These are phyloP conservation scores for Phoxinus dragarum DNA, from an alignment of 2,797 vertebrate species.

Conservation along the genomic window DNA sequence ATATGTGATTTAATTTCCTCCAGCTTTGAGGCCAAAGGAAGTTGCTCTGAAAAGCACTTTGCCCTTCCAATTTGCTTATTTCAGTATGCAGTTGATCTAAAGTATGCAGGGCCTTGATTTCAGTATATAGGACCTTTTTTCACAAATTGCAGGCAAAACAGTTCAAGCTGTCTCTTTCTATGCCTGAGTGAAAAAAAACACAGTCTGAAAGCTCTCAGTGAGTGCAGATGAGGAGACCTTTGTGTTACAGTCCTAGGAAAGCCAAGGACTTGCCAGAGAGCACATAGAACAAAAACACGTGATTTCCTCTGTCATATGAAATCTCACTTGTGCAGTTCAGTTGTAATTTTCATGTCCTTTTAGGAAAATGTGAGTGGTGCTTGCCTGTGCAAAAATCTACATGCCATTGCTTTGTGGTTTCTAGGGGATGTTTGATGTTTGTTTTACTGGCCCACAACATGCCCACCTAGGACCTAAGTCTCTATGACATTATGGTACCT, in stretches of 20 bases:
- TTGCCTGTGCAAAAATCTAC: neutral
- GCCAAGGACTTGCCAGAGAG: slow-evolving; percentile 12
- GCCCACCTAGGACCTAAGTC: neutral
- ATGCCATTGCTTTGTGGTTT: neutral
- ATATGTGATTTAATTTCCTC: slow-evolving; percentile 17
- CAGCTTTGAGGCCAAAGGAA: slow-evolving; percentile 58
- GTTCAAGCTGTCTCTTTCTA: slow-evolving; percentile 58
- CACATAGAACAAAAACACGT: slow-evolving; percentile 57
- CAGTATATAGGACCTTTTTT: slow-evolving; percentile 68
- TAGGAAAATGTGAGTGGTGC: neutral
- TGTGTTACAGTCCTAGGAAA: slow-evolving; percentile 58
- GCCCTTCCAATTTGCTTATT: slow-evolving; percentile 31
- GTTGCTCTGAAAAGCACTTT: slow-evolving; percentile 52
- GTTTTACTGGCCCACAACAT: neutral
- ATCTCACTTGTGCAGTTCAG: slow-evolving; percentile 15
- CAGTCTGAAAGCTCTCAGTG: slow-evolving; percentile 69
- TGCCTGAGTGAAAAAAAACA: slow-evolving; percentile 33
- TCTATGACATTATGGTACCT: neutral
- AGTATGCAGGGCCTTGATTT: slow-evolving; percentile 62
- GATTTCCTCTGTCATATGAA: slow-evolving; percentile 23
- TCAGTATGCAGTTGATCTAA: slow-evolving; percentile 46
- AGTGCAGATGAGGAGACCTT: slow-evolving; percentile 66
- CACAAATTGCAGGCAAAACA: slow-evolving; percentile 75
- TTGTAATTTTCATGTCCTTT: slow-evolving; percentile 28
- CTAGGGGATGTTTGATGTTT: neutral